Evolutionary conservation across 2,113 vertebrate genomes (phyloP).

Genomic region (Peromyscus californicus): DNA sequence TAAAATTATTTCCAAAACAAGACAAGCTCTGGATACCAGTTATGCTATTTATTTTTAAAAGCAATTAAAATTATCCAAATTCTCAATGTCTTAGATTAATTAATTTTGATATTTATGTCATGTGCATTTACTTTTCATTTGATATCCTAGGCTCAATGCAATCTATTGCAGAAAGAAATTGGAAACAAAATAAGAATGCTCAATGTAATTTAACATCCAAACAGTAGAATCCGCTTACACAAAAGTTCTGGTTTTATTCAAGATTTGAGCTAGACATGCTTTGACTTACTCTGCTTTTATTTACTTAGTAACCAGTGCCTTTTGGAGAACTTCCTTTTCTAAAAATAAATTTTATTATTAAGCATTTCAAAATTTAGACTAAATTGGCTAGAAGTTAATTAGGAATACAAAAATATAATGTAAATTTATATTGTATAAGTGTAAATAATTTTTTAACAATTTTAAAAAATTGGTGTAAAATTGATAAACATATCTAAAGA

Average conservation of each 20-base stretch:
- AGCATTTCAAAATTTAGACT: conserved; percentile 16
- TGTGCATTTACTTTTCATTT: conserved; percentile 26
- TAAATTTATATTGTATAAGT: background rate
- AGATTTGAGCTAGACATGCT: background rate
- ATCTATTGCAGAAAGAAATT: conserved; percentile 35
- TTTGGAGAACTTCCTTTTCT: background rate
- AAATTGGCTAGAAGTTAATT: conserved; percentile 27
- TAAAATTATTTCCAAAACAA: conserved; percentile 45
- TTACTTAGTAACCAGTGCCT: background rate
- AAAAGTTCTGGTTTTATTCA: conserved; percentile 37
- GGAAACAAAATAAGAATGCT: conserved; percentile 14
- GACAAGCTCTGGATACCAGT: background rate
- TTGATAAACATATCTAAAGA: background rate
- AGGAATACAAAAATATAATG: background rate
- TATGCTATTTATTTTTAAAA: background rate
- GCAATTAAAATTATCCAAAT: background rate
- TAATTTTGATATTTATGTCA: conserved; percentile 44
- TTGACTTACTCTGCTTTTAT: conserved; percentile 9
- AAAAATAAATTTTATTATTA: conserved; percentile 41
- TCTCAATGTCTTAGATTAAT: background rate
- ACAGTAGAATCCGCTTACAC: background rate
- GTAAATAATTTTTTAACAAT: background rate
- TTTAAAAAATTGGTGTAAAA: background rate
- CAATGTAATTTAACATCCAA: background rate
- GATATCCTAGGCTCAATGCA: background rate